These are phyloP conservation scores for Labia minor DNA, from an alignment of 2,888 invertebrate genomes.

Conservation along the genomic window DNA sequence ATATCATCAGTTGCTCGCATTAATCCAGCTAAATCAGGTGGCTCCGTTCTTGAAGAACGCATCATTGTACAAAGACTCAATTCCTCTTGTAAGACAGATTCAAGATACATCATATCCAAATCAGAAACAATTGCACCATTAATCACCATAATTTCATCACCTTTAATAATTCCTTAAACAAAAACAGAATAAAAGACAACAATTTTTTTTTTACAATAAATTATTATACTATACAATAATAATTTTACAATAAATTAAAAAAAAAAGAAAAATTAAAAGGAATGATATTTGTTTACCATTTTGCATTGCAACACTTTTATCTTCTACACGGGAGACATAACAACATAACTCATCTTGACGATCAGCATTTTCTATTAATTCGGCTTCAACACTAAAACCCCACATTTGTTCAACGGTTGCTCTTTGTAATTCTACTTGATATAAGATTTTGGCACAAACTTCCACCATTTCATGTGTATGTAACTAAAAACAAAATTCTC, in stretches of 20 bases:
- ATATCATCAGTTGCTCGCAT: constrained; percentile 84
- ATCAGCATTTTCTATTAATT: constrained; percentile 91
- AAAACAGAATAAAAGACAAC: no score
- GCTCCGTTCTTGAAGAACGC: constrained; percentile 56
- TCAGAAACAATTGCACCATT: constrained; percentile 96
- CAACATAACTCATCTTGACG: constrained; percentile 93
- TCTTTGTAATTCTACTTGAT: constrained; percentile 88
- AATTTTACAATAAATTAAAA: constrained; percentile 30
- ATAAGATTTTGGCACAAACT: constrained; percentile 91
- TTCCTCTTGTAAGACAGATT: constrained; percentile 91
- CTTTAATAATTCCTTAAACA: constrained; percentile 95
- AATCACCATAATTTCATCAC: constrained; percentile 98
- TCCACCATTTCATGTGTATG: constrained; percentile 91
- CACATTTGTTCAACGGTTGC: constrained; percentile 89
- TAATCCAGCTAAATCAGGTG: constrained; percentile 39
- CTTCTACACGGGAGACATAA: constrained; percentile 91
- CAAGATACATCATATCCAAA: constrained; percentile 98
- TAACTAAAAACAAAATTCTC: constrained; percentile 51
- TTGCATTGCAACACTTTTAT: constrained; percentile 90
- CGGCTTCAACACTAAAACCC: constrained; percentile 96
- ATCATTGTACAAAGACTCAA: constrained; percentile 93
- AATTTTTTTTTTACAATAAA: no score
- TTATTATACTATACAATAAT: no score
- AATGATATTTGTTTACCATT: constrained; percentile 65
- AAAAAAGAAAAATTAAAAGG: background rate